Evolutionary conservation across 35 echinoderm and acorn worm genomes (phyloP).

Genomic region (Stichopus chloronotus): DNA sequence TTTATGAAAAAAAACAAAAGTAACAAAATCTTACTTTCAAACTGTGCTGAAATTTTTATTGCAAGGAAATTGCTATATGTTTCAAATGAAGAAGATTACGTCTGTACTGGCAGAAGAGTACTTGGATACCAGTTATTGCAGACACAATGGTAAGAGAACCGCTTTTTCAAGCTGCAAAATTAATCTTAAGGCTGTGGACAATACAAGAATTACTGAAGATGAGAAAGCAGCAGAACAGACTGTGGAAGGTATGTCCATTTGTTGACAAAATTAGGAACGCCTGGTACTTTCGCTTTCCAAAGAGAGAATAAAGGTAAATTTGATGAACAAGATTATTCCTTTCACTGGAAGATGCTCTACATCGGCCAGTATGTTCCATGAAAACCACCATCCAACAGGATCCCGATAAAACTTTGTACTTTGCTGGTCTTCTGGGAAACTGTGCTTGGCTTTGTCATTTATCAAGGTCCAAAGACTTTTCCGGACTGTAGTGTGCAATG

Average conservation of each 20-base stretch:
- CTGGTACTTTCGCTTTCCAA: not conserved
- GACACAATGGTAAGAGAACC: conserved; percentile 27
- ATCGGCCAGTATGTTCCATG: conserved; percentile 15
- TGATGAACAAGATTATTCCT: conserved; percentile 48
- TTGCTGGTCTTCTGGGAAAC: conserved; percentile 8
- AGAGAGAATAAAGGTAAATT: conserved; percentile 20
- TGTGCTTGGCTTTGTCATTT: conserved; percentile 37
- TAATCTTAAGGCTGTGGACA: conserved; percentile 6
- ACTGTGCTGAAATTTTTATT: too few relatives aligned
- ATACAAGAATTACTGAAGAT: not conserved
- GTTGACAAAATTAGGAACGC: not conserved
- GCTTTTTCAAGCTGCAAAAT: conserved; percentile 9
- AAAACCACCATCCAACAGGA: conserved; percentile 14
- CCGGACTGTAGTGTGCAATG: not conserved
- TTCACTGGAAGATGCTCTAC: conserved; percentile 29
- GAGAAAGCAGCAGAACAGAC: not conserved
- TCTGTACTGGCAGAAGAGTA: conserved; percentile 10
- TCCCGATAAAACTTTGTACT: not conserved
- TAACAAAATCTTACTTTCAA: too few relatives aligned
- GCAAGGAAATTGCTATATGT: not conserved
- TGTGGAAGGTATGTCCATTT: conserved; percentile 42
- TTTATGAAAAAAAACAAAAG: too few relatives aligned
- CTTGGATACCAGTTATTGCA: not conserved
- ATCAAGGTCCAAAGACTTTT: conserved; percentile 27
- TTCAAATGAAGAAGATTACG: conserved; percentile 23